These are phyloP conservation scores for Metopolophium dirhodum DNA, from an alignment of 1,140 invertebrate species.

Conservation along the genomic window DNA sequence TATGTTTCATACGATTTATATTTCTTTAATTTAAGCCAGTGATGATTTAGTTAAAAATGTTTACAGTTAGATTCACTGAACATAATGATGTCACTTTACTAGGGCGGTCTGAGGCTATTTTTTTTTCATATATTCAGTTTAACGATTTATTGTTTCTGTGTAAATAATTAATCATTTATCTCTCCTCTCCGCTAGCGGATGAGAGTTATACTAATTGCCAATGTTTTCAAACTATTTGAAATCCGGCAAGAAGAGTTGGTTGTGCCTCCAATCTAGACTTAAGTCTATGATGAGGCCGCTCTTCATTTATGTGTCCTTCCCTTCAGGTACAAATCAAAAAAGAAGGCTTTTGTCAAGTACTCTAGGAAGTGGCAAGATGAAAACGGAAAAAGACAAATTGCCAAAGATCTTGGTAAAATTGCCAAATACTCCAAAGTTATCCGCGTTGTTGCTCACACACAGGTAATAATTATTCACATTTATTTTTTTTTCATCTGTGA, in stretches of 20 bases:
- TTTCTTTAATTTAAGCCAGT: background rate
- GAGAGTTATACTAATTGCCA: conserved; percentile 58
- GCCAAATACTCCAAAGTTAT: conserved; percentile 98
- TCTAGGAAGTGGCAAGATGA: conserved; percentile 99
- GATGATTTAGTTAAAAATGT: conserved; percentile 48
- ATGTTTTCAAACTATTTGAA: conserved; percentile 61
- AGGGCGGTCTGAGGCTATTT: conserved; percentile 58
- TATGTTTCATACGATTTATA: conserved; percentile 66
- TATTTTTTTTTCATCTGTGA: background rate
- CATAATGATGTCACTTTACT: conserved; percentile 46
- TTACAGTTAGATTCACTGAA: conserved; percentile 51
- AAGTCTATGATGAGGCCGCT: conserved; percentile 65
- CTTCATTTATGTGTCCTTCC: conserved; percentile 59
- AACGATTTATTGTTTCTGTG: background rate
- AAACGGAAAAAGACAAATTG: conserved; percentile 94
- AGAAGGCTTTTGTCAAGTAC: conserved; percentile 99
- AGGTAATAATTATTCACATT: conserved; percentile 70
- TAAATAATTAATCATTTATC: conserved; percentile 21
- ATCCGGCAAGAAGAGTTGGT: conserved; percentile 61
- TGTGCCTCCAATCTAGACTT: conserved; percentile 70
- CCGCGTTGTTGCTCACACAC: conserved; percentile 96
- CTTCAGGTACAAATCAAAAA: conserved; percentile 97
- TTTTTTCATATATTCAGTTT: background rate
- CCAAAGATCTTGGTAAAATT: conserved; percentile 96
- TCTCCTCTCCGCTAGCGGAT: conserved; percentile 68